Evolutionary conservation across 2,113 vertebrate species (phyloP).

Genomic region (Monarcha castaneiventris): DNA sequence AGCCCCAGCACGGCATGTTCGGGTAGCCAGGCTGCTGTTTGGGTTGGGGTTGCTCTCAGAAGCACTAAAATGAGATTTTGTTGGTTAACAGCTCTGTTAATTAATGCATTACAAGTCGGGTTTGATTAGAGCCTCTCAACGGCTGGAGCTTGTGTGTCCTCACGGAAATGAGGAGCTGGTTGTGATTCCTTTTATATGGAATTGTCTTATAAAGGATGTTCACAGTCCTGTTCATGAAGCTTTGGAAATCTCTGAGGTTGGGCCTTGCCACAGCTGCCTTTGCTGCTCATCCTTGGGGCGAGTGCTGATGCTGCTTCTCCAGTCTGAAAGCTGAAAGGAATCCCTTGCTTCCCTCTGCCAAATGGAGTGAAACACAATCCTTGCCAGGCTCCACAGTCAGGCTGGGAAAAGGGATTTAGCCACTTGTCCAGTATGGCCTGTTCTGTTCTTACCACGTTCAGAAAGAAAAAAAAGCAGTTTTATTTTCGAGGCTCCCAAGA

Average conservation of each 20-base stretch:
- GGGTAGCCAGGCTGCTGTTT: not conserved
- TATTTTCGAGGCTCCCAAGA: not conserved
- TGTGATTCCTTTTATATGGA: not conserved
- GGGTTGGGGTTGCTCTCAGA: not conserved
- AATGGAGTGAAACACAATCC: not conserved
- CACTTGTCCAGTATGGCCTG: not conserved
- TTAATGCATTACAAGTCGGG: accelerated
- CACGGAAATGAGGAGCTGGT: not conserved
- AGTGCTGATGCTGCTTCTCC: not conserved
- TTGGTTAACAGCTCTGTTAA: not conserved
- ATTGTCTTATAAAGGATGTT: not conserved
- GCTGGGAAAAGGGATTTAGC: not conserved
- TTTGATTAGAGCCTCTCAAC: not conserved
- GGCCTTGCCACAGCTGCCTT: not conserved
- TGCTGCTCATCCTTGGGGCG: not conserved
- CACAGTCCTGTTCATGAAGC: not conserved
- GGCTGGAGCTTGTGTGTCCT: not conserved
- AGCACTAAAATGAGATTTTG: not conserved
- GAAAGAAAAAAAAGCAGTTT: not conserved
- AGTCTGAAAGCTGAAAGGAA: not conserved
- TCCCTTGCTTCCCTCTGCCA: not conserved
- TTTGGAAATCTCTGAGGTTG: not conserved
- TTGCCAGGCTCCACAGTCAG: not conserved
- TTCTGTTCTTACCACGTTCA: not conserved
- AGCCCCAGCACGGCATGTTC: accelerated